Evolutionary conservation across 2,888 invertebrate genomes (phyloP).

Genomic region (Drosophila nr. perissopoda): DNA sequence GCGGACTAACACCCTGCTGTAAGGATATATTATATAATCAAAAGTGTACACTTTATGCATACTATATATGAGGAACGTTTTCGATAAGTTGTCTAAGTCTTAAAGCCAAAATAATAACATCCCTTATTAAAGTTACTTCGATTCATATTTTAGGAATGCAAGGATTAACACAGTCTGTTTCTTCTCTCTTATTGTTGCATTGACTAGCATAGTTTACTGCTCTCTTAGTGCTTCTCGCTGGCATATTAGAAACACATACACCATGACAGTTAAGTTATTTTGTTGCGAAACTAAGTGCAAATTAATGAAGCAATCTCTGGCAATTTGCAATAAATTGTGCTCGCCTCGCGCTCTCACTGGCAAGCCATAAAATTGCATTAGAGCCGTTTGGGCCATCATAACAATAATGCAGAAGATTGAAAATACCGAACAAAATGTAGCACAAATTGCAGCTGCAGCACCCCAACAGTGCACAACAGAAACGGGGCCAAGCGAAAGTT

Average conservation of each 20-base stretch:
- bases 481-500: constrained; percentile 73
- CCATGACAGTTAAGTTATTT: constrained; percentile 16
- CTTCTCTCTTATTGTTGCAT: background rate
- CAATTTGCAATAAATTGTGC: constrained; percentile 54
- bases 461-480: constrained; percentile 17
- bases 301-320: constrained; percentile 61
- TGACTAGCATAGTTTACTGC: constrained; percentile 17
- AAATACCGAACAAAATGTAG: constrained; percentile 46
- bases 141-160: background rate
- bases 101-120: background rate
- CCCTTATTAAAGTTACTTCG: background rate
- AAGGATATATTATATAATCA: background rate
- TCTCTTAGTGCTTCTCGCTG: background rate
- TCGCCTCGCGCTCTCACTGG: constrained; percentile 16
- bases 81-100: background rate
- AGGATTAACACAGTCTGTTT: background rate
- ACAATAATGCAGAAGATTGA: constrained; percentile 66
- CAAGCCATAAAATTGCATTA: constrained; percentile 66
- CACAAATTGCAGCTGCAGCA: constrained; percentile 21
- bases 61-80: background rate
- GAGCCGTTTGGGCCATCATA: constrained; percentile 55
- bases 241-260: background rate
- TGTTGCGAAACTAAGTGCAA: constrained; percentile 41
- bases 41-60: background rate
- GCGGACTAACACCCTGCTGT: background rate